Evolutionary conservation across 2,797 vertebrate genomes (phyloP).

Genomic region (Apodemus agrarius): DNA sequence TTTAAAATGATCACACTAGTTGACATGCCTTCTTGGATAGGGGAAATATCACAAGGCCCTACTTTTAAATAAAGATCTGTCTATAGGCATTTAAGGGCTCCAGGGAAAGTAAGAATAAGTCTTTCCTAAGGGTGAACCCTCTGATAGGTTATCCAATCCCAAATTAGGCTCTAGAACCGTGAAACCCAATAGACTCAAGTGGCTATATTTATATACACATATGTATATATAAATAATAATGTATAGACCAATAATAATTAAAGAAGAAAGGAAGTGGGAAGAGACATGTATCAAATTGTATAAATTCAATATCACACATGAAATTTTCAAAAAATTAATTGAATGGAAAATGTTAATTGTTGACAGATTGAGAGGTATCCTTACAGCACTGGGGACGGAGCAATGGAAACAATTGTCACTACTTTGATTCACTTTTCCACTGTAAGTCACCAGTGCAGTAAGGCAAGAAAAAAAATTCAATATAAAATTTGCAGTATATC

Average conservation of each 20-base stretch:
- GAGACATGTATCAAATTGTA: background rate
- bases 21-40: background rate
- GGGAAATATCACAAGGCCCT: background rate
- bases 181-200: background rate
- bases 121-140: background rate
- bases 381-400: background rate
- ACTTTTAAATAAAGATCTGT: background rate
- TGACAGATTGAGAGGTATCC: background rate
- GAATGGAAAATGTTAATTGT: background rate
- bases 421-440: background rate
- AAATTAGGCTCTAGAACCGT: background rate
- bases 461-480: conserved; percentile 41
- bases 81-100: background rate
- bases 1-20: background rate
- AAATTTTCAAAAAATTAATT: background rate
- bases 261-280: background rate
- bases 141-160: background rate
- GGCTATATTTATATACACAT: background rate
- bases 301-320: background rate
- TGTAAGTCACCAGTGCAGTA: background rate
- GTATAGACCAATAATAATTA: background rate
- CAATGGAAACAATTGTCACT: background rate
- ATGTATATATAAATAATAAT: background rate
- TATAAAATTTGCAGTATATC: background rate
- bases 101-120: background rate